phyloP scores from a whole-genome alignment of 2,113 vertebrate species.

The Cochlearius cochlearius region DNA sequence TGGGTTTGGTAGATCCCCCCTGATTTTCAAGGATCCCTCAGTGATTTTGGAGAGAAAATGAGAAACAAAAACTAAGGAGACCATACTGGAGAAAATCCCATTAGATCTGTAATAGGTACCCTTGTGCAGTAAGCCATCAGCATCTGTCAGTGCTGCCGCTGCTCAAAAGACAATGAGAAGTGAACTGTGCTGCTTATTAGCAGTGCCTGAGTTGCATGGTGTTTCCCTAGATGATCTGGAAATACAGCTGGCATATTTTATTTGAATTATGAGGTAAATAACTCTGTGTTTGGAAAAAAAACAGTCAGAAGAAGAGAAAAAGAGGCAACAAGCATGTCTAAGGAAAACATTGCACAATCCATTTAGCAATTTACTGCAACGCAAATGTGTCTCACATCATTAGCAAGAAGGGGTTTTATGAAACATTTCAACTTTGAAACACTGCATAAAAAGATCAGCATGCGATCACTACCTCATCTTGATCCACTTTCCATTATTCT shows the following conservation, averaged over 20 bases:
- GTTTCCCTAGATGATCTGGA: not conserved
- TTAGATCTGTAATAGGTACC: not conserved
- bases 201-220: not conserved
- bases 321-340: not conserved
- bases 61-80: not conserved
- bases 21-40: not conserved
- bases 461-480: not conserved
- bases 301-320: not conserved
- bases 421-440: slow-evolving; percentile 3
- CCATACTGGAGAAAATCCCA: not conserved
- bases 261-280: not conserved
- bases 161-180: not conserved
- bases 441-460: not conserved
- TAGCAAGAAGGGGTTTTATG: not conserved
- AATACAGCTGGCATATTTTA: not conserved
- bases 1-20: not conserved
- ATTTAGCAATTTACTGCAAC: not conserved
- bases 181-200: not conserved
- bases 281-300: not conserved
- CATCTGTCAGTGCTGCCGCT: not conserved
- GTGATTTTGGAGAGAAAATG: not conserved
- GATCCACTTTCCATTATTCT: slow-evolving; percentile 5
- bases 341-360: not conserved
- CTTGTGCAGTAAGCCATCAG: not conserved
- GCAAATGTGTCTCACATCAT: not conserved